Conservation (phyloP, 2,113 vertebrate species). For the Puma concolor region DNA sequence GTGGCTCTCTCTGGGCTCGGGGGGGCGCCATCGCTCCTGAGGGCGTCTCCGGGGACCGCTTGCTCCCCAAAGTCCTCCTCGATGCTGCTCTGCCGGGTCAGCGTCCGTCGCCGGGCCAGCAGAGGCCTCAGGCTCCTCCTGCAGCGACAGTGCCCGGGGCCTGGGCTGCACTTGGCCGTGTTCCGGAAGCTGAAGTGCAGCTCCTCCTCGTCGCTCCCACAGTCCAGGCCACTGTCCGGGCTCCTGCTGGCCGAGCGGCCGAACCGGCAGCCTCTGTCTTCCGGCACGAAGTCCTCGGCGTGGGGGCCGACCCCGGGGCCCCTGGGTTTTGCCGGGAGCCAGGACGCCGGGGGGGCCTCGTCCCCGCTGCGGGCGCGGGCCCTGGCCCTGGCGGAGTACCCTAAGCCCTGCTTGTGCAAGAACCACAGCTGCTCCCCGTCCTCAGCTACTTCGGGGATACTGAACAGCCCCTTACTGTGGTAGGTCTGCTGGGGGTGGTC, state of each 20-base stretch:
- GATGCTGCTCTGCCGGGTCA: conserved; percentile 94
- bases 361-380: conserved; percentile 82
- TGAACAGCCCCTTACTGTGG: conserved; percentile 95
- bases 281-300: conserved; percentile 81
- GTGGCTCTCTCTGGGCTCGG: conserved; percentile 81
- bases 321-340: conserved; percentile 81
- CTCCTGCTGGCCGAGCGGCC: conserved; percentile 90
- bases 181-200: conserved; percentile 83
- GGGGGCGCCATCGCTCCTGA: conserved; percentile 83
- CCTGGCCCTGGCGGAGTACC: conserved; percentile 69
- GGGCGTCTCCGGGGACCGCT: conserved; percentile 77
- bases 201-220: conserved; percentile 96
- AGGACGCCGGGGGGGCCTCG: conserved; percentile 76
- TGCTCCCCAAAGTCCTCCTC: conserved; percentile 93
- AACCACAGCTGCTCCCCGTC: conserved; percentile 87
- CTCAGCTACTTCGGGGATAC: conserved; percentile 98
- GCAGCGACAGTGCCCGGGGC: conserved; percentile 83
- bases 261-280: conserved; percentile 83
- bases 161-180: conserved; percentile 75
- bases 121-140: conserved; percentile 84
- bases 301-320: conserved; percentile 79
- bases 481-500: conserved; percentile 91
- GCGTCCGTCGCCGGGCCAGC: conserved; percentile 91
- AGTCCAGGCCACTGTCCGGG: conserved; percentile 97
- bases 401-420: conserved; percentile 81